Percentiles rank a stretch among this genome's conserved stretches.
These are phyloP conservation scores for Agraylea sexmaculata DNA, from an alignment of 1,140 invertebrate genomes.

Conservation along the genomic window DNA sequence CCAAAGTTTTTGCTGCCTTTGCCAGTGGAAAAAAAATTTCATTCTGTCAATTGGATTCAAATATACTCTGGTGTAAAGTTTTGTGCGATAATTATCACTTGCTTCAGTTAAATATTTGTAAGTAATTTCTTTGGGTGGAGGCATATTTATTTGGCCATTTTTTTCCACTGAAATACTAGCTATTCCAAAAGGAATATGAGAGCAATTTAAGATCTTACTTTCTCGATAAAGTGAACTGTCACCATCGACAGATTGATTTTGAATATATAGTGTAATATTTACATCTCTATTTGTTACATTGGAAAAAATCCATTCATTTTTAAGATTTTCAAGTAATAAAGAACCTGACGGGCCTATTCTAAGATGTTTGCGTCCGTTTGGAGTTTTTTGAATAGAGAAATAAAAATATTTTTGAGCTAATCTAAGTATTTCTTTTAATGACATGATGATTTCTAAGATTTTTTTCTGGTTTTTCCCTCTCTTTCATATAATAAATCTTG, in stretches of 20 bases:
- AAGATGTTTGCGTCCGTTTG: conserved; percentile 24
- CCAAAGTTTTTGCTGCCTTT: conserved; percentile 65
- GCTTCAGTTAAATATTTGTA: conserved; percentile 24
- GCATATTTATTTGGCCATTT: too few relatives aligned
- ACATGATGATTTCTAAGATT: conserved; percentile 15
- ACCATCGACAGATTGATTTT: too few relatives aligned
- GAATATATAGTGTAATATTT: conserved; percentile 35
- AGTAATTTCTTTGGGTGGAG: too few relatives aligned
- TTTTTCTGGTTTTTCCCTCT: conserved; percentile 18
- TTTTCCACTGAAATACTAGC: too few relatives aligned
- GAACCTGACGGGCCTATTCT: conserved; percentile 39
- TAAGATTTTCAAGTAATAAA: conserved; percentile 42
- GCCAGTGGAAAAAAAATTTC: conserved; percentile 54
- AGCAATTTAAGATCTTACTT: too few relatives aligned
- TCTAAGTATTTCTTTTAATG: conserved; percentile 28
- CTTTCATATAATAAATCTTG: conserved; percentile 35
- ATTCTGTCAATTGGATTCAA: conserved; percentile 29
- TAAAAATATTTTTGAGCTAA: conserved; percentile 28
- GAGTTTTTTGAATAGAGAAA: conserved; percentile 26
- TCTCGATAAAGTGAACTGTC: too few relatives aligned
- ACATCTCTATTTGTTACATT: conserved; percentile 40
- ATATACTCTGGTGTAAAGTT: conserved; percentile 24
- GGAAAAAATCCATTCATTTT: conserved; percentile 43
- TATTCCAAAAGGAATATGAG: too few relatives aligned
- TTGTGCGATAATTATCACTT: too few relatives aligned